Evolutionary conservation across 2,113 vertebrate species (phyloP), one percentile per base, ranked within the genome.

Genomic region (Onychostoma macrolepis): DNA sequence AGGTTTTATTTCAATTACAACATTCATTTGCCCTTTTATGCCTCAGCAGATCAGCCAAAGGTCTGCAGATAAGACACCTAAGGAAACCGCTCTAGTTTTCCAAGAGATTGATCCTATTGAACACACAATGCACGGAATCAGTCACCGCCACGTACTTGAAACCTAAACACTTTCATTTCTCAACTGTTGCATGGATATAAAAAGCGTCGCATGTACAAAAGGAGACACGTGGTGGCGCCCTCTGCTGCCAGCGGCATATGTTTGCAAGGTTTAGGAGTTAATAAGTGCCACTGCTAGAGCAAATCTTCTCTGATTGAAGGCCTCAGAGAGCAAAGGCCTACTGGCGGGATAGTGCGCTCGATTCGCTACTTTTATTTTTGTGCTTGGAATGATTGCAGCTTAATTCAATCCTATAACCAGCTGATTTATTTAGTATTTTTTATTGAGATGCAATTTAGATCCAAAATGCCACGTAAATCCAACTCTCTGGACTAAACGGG

Each of bases 271-370:
- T 63, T 36, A 74, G 43, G 77, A 45, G 41, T 71, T 69, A 19
- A 69, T 69, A 69, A 69, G 65, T 65, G 53, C 69, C 85, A 81
- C 45, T 10, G 86, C 63, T 69, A 71, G 75, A 33, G 15, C 33
- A 48, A 33, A 69, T 36, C 65, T 17, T 1, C 63, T 67, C 33
- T 53, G 21, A 75, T 26, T 33, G 87, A 77, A 88, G 87, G 87
- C 69, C 83, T 76, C 83, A 8, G 28, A 83, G 71, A 75, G 58
- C 71, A 33, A 50, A 78, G 86, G 86, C 86, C 86, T 69, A 28
- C 75, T 10, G 74, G 43, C n/a, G 43, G 56, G 50, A n/a, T 10
- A 15, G 30, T 24, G 43, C 28, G 75, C 36, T 13, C n/a, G 82
- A 79, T 87, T 84, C 82, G 82, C 48, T 61, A 53, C 75, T 58